Evolutionary conservation across 2,888 invertebrate genomes (phyloP).

Genomic region (Eupithecia abbreviata): DNA sequence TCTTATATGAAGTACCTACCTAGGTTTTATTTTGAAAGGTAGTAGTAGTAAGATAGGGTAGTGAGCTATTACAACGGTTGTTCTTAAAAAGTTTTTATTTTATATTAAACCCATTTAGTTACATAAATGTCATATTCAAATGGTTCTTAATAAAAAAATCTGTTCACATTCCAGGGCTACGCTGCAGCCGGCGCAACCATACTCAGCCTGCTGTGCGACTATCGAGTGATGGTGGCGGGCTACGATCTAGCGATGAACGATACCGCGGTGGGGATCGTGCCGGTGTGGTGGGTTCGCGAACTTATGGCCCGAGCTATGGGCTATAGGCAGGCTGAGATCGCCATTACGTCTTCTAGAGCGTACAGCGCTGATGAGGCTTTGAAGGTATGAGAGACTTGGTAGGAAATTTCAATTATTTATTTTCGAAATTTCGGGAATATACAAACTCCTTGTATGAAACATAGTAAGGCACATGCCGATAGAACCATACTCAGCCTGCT

Average conservation of each 20-base stretch:
- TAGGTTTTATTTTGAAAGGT: too few species aligned
- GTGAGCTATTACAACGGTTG: too few species aligned
- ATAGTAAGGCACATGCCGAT: too few species aligned
- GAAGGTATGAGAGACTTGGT: too few species aligned
- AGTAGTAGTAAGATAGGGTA: too few species aligned
- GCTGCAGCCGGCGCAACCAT: conserved; percentile 84
- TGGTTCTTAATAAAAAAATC: background rate
- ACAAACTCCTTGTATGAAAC: too few species aligned
- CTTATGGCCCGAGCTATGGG: conserved; percentile 82
- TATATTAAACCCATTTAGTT: too few species aligned
- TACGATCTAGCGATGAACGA: conserved; percentile 90
- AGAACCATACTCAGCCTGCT: conserved; percentile 83
- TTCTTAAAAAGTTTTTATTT: too few species aligned
- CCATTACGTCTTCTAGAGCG: conserved; percentile 86
- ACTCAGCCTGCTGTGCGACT: conserved; percentile 85
- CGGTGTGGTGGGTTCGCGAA: conserved; percentile 85
- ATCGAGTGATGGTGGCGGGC: conserved; percentile 83
- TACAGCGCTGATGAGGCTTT: conserved; percentile 88
- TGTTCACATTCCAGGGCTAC: conserved; percentile 61
- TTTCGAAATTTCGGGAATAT: too few species aligned
- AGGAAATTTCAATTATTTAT: too few species aligned
- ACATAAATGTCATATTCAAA: too few species aligned
- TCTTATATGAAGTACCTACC: too few species aligned
- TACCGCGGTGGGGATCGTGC: conserved; percentile 88
- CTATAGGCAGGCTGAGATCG: conserved; percentile 85